phyloP scores from a whole-genome alignment of 1,140 invertebrate species.

The Calephelis virginiensis region DNA sequence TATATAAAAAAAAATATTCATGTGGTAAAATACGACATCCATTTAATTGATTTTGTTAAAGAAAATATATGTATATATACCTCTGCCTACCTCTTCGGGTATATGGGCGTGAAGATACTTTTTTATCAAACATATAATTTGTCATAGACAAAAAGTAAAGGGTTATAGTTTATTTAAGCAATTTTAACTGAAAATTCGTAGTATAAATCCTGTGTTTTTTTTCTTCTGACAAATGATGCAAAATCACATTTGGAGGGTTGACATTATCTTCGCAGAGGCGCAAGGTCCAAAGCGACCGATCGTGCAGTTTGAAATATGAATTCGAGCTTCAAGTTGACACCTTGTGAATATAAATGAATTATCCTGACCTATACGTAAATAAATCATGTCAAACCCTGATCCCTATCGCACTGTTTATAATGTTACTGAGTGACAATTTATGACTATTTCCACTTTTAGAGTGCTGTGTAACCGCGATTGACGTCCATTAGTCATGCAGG shows the following conservation, averaged over 20 bases:
- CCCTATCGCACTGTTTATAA: not conserved
- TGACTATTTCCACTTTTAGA: too few species aligned
- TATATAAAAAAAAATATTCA: too few species aligned
- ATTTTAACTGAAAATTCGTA: not conserved
- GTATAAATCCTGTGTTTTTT: not conserved
- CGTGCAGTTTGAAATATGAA: conserved; percentile 10
- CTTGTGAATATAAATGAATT: conserved; percentile 11
- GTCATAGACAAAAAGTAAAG: too few species aligned
- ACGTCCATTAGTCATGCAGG: too few species aligned
- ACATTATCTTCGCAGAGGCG: conserved; percentile 9
- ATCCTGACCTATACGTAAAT: conserved; percentile 6
- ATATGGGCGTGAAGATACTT: too few species aligned
- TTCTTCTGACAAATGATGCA: conserved; percentile 6
- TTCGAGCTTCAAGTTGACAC: conserved; percentile 1
- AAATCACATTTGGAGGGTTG: conserved; percentile 15
- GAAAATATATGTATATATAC: too few species aligned
- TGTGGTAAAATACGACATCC: too few species aligned
- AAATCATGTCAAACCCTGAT: conserved; percentile 4
- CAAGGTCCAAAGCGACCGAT: conserved; percentile 6
- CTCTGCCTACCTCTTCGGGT: too few species aligned
- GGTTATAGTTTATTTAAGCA: not conserved
- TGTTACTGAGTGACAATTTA: not conserved
- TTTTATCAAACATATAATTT: too few species aligned
- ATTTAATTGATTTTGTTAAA: too few species aligned
- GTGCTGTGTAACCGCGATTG: too few species aligned